Evolutionary conservation across 2,888 invertebrate species (phyloP), one percentile per base, ranked within the genome.

Genomic region (Caenorhabditis sinica): DNA sequence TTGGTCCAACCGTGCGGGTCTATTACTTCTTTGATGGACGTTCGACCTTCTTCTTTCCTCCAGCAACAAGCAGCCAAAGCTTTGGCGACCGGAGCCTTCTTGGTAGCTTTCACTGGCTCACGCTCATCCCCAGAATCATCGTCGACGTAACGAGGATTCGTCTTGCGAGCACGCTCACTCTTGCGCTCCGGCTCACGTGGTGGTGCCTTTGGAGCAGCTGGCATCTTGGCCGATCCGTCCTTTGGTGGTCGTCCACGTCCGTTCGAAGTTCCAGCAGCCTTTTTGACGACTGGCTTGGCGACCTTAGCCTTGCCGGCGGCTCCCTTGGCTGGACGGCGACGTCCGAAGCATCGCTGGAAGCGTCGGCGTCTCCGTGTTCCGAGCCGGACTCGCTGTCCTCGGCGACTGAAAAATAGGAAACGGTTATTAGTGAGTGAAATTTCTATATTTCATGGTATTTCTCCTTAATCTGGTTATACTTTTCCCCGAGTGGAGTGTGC

Each of bases 11-110:
- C n/a, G n/a, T n/a, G n/a, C n/a, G 9, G 2, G 40, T 13, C 40
- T 40, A 40, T 9, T 40, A 9, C 11, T 65, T 43, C 63, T 65
- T 65, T 23, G 25, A 23, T 43, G 63, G 63, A 25, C 63, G 63
- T 43, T 45, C 63, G 25, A 43, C 43, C 20, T 40, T 40, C 40
- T 40, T 61, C 63, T 65, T 65, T 9, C 15, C 63, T 43, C 63
- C 63, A 20, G 9, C 20, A 5, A 17, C n/a, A 11, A 45, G 43
- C 63, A 15, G 15, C 8, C 0, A 13, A 15, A n/a, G n/a, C n/a
- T 25, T 65, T 43, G 15, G 13, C 23, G 15, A 5, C 23, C 15
- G 56, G 25, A 6, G 56, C 23, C 56, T 56, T 56, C 49, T 49
- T 49, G n/a, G n/a, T n/a, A n/a, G 49, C 49, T n/a, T 49, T 49